Conservation (phyloP, 1,140 invertebrate genomes). For the Pissodes strobi region DNA sequence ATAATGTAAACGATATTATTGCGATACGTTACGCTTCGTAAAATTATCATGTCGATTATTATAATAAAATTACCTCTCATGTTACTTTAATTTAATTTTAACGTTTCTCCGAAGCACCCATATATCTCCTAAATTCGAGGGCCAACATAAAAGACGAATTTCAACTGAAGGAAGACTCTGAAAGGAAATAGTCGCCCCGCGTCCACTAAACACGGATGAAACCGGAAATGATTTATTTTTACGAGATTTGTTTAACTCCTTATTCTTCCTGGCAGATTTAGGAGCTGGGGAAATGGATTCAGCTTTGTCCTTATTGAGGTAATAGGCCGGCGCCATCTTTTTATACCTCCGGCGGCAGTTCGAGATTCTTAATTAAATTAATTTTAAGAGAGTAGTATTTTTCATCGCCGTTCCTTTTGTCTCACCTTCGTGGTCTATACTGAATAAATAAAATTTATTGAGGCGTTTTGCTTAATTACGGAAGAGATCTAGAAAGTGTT, state of each 20-base stretch:
- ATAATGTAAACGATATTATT: too few relatives aligned
- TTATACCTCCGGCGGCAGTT: conserved; percentile 10
- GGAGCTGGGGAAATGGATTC: background rate
- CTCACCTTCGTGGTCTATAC: conserved; percentile 21
- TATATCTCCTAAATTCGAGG: too few relatives aligned
- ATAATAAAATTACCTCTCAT: too few relatives aligned
- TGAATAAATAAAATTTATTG: conserved; percentile 12
- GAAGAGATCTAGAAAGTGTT: conserved; percentile 14
- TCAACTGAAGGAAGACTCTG: background rate
- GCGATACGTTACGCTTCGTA: too few relatives aligned
- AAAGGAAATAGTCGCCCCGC: background rate
- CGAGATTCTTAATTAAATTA: conserved; percentile 19
- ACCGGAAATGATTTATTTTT: conserved; percentile 10
- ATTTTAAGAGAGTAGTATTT: conserved; percentile 1
- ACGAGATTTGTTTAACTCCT: conserved; percentile 8
- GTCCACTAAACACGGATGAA: conserved; percentile 5
- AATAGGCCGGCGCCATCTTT: conserved; percentile 18
- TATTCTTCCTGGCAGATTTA: conserved; percentile 15
- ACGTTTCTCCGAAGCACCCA: too few relatives aligned
- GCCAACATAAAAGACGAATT: too few relatives aligned
- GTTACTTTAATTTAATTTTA: too few relatives aligned
- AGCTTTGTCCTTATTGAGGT: conserved; percentile 15
- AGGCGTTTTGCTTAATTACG: conserved; percentile 10
- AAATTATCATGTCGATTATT: too few relatives aligned
- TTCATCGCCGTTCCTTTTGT: conserved; percentile 12